phyloP scores from a whole-genome alignment of 1,140 invertebrate genomes.

The fruit fly (Drosophila melanogaster) region DNA sequence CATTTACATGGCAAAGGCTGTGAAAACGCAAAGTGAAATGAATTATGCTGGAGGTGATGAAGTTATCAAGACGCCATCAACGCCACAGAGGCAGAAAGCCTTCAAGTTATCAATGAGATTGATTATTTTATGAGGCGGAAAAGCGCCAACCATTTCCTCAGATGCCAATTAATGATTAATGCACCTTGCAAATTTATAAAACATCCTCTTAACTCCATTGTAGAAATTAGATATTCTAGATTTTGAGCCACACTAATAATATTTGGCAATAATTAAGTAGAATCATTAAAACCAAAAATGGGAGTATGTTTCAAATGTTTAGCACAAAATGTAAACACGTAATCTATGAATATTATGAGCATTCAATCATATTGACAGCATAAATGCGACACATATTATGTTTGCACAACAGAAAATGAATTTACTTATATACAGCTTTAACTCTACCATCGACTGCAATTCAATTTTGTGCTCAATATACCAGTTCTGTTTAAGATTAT shows the following conservation, averaged over 20 bases:
- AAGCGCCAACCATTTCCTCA: slow-evolving; percentile 40
- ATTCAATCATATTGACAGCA: no score
- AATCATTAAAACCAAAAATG: no score
- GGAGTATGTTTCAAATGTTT: no score
- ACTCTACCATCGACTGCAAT: not conserved
- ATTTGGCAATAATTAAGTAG: no score
- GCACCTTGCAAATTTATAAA: not conserved
- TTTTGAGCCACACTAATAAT: no score
- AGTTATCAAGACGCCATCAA: slow-evolving; percentile 58
- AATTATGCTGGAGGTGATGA: slow-evolving; percentile 53
- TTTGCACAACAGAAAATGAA: not conserved
- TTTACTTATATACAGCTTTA: no score
- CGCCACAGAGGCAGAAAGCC: slow-evolving; percentile 37
- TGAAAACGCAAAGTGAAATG: slow-evolving; percentile 52
- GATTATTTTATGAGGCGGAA: slow-evolving; percentile 50
- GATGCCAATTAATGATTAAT: slow-evolving; percentile 53
- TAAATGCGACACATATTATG: no score
- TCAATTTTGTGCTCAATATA: not conserved
- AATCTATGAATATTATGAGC: no score
- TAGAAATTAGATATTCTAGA: no score
- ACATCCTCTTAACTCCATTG: no score
- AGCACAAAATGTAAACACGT: no score
- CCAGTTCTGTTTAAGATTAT: no score
- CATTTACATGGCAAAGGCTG: slow-evolving; percentile 71
- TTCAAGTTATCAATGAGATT: slow-evolving; percentile 71